Evolutionary conservation across 2,888 invertebrate species (phyloP), one percentile per base, ranked within the genome.

Genomic region (Temnothorax unifasciatus): DNA sequence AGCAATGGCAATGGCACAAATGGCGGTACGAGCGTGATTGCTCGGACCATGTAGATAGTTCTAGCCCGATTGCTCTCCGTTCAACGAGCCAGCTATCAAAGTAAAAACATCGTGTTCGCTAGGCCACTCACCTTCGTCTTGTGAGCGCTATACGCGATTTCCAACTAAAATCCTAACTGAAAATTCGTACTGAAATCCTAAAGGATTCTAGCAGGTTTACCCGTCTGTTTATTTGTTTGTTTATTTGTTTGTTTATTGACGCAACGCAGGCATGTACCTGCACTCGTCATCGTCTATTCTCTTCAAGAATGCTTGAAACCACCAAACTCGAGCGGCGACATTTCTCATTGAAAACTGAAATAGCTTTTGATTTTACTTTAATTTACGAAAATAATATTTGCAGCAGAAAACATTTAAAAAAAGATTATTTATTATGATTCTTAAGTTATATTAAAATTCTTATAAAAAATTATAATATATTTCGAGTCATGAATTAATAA

Each of bases 31-130:
- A 82, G 59, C 76, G 83, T 41, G 86, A 82, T 83, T 75, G 87
- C 68, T 84, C 86, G 86, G 82, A 83, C 85, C 86, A 18, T 68
- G 82, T 89, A 77, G 89, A 86, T 89, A 87, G 90, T 83, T 86
- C 76, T 76, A 82, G 81, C 63, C 69, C 85, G 90, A 90, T 88
- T 88, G 82, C 75, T 88, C 85, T 63, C 77, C 84, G 88, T 88
- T 87, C 87, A 90, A 88, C 91, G 86, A 90, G 89, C 88, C 83
- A 86, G 77, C 86, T 87, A 90, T 90, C 91, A 90, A 92, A 92
- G 90, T 86, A 91, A 91, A 91, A 91, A 91, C 87, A 85, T 21
- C 68, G 63, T 47, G 81, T 84, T 63, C 71, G 77, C 71, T 54
- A 59, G 34, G 59, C 64, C 52, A 54, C 54, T 47, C 66, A 79